Percentiles rank a stretch among this genome's conserved stretches.
Conservation (phyloP, 2,113 vertebrate genomes). For the Sinocyclocheilus anophthalmus region DNA sequence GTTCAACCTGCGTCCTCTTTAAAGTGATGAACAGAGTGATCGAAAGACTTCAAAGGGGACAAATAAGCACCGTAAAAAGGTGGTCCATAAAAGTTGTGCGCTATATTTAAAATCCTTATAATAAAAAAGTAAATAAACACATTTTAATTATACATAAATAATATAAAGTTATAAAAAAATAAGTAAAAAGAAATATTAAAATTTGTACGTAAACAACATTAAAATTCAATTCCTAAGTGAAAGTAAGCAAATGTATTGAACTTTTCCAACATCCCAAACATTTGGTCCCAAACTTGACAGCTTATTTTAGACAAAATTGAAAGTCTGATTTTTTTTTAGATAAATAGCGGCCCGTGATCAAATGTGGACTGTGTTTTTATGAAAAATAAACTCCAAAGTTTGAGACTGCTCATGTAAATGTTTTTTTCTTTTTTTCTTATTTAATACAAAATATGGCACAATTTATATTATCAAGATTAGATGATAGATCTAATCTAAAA, state of each 20-base stretch:
- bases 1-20: slow-evolving; percentile 58
- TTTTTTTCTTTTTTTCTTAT: neutral
- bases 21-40: neutral
- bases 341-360: neutral
- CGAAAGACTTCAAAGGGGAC: neutral
- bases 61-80: neutral
- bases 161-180: no score
- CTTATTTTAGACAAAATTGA: neutral
- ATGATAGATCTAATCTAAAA: no score
- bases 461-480: no score
- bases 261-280: neutral
- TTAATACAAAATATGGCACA: neutral
- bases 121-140: no score
- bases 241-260: neutral
- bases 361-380: neutral
- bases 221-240: neutral
- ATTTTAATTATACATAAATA: no score
- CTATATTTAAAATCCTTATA: neutral
- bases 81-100: neutral
- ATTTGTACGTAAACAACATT: no score
- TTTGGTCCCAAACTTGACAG: neutral
- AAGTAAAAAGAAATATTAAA: no score
- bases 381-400: neutral
- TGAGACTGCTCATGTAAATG: neutral
- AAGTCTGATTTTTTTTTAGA: no score